Evolutionary conservation across 2,888 invertebrate genomes (phyloP).

Genomic region (Orthosia incerta): DNA sequence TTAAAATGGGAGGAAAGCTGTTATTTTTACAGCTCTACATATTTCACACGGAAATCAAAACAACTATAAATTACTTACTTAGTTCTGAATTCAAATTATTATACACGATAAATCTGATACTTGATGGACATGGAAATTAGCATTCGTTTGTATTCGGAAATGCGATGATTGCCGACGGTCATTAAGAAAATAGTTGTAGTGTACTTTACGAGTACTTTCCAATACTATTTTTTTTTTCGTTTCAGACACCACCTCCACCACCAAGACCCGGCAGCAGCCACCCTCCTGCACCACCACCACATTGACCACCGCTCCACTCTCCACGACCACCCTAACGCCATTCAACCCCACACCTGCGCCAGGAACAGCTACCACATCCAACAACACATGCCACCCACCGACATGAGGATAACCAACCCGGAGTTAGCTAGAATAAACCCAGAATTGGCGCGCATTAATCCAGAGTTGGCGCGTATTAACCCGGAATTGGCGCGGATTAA

Average conservation of each 20-base stretch:
- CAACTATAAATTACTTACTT: no score
- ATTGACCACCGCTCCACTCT: slow-evolving; percentile 78
- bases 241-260: slow-evolving; percentile 86
- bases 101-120: no score
- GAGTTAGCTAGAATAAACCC: slow-evolving; percentile 62
- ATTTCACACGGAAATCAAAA: no score
- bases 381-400: slow-evolving; percentile 63
- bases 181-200: no score
- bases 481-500: slow-evolving; percentile 72
- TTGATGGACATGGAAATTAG: no score
- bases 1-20: no score
- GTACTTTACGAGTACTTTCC: no score
- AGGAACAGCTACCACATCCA: slow-evolving; percentile 80
- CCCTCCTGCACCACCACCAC: slow-evolving; percentile 86
- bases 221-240: slow-evolving; percentile 1
- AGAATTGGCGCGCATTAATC: slow-evolving; percentile 70
- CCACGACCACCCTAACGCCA: slow-evolving; percentile 71
- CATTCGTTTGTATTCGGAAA: no score
- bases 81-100: no score
- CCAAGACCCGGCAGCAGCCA: slow-evolving; percentile 86
- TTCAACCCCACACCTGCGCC: slow-evolving; percentile 79
- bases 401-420: slow-evolving; percentile 48
- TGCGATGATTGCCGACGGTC: no score
- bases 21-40: no score
- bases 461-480: slow-evolving; percentile 70